Conservation (phyloP, 1,140 invertebrate genomes). For the Drosophila sturtevanti region DNA sequence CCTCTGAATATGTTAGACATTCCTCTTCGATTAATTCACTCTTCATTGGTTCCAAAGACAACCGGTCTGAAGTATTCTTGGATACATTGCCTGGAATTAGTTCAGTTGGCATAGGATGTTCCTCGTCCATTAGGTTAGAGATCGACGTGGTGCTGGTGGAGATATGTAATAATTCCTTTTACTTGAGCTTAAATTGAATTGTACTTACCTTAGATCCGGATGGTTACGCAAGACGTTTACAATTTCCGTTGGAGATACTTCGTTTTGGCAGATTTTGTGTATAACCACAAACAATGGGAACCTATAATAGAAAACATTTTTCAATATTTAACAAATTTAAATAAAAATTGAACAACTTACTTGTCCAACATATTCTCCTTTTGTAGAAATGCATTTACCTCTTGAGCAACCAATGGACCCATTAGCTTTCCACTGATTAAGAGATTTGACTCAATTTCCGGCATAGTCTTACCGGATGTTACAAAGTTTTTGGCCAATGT, state of each 20-base stretch:
- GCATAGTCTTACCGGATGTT: slow-evolving; percentile 94
- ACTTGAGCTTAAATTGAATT: too few species aligned
- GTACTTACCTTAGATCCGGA: slow-evolving; percentile 96
- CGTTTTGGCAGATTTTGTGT: slow-evolving; percentile 93
- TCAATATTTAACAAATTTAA: too few species aligned
- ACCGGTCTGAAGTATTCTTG: slow-evolving; percentile 17
- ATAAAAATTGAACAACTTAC: slow-evolving; percentile 83
- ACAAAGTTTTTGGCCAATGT: slow-evolving; percentile 97
- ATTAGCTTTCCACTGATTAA: slow-evolving; percentile 98
- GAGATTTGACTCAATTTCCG: slow-evolving; percentile 95
- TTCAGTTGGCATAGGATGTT: not conserved
- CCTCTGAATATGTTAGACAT: slow-evolving; percentile 1
- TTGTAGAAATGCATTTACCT: slow-evolving; percentile 95
- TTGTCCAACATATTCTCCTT: slow-evolving; percentile 91
- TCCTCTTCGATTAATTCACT: not conserved
- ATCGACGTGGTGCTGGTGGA: slow-evolving; percentile 32
- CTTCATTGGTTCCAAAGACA: slow-evolving; percentile 2
- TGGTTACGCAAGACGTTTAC: slow-evolving; percentile 95
- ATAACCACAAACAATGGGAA: slow-evolving; percentile 98
- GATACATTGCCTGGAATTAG: slow-evolving; percentile 16
- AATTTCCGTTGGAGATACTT: slow-evolving; percentile 89
- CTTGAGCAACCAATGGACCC: slow-evolving; percentile 96
- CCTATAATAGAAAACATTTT: slow-evolving; percentile 83
- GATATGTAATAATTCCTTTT: not conserved
- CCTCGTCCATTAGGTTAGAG: slow-evolving; percentile 35